Evolutionary conservation across 2,888 invertebrate species (phyloP).

Genomic region (Platynereis dumerilii): DNA sequence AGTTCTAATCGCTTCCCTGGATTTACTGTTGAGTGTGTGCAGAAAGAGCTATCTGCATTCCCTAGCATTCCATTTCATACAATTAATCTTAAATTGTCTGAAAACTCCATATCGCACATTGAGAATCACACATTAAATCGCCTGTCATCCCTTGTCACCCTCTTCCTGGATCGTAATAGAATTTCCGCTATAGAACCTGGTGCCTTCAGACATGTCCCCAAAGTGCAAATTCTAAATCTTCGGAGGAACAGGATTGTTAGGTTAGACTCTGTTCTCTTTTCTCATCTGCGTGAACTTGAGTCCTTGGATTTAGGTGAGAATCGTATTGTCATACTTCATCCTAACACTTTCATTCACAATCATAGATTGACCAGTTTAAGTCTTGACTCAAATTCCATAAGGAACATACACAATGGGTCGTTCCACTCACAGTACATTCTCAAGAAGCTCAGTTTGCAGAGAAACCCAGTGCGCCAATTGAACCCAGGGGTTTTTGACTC

Average conservation of each 20-base stretch:
- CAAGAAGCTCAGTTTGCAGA: background rate
- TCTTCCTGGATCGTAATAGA: constrained; percentile 10
- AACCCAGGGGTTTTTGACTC: background rate
- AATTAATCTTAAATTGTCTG: background rate
- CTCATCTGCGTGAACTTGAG: background rate
- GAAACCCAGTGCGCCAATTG: constrained; percentile 7
- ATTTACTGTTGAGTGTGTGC: constrained; percentile 1
- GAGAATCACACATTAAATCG: constrained; percentile 1
- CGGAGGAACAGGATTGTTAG: constrained; percentile 5
- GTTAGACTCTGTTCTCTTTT: background rate
- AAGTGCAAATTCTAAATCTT: constrained; percentile 11
- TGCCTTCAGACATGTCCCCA: background rate
- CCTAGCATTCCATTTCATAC: background rate
- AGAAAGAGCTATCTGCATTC: constrained; percentile 3
- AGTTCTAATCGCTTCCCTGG: too few relatives aligned
- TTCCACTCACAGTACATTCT: constrained; percentile 7
- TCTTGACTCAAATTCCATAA: constrained; percentile 7
- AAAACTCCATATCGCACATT: constrained; percentile 11
- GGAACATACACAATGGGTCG: background rate
- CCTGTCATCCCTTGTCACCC: background rate
- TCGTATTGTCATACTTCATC: constrained; percentile 3
- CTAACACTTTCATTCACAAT: background rate
- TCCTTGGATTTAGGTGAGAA: constrained; percentile 10
- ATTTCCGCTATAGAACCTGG: constrained; percentile 8
- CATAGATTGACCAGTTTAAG: background rate